These are phyloP conservation scores for Musca vetustissima DNA, from an alignment of 1,140 invertebrate genomes.

Conservation along the genomic window DNA sequence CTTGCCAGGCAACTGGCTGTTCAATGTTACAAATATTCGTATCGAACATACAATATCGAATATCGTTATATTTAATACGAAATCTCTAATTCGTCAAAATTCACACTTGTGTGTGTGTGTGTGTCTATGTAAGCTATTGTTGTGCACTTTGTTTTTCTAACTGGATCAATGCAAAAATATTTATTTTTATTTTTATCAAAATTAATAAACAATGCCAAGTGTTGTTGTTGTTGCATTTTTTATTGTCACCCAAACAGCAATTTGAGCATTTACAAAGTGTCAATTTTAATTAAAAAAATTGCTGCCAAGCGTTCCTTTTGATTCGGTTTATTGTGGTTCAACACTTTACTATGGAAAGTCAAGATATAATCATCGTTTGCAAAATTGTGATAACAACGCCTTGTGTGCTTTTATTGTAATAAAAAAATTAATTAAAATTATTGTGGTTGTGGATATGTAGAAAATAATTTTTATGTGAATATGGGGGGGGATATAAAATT, in stretches of 20 bases:
- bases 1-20: neutral
- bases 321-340: too few relatives aligned
- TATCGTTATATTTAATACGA: slow-evolving; percentile 4
- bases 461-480: too few relatives aligned
- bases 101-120: neutral
- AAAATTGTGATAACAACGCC: too few relatives aligned
- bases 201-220: slow-evolving; percentile 2
- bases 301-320: neutral
- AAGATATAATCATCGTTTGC: too few relatives aligned
- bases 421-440: too few relatives aligned
- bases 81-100: slow-evolving; percentile 20
- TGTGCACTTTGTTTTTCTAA: neutral
- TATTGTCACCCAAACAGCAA: neutral
- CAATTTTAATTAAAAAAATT: slow-evolving; percentile 7
- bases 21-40: neutral
- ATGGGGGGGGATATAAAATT: too few relatives aligned
- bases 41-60: neutral
- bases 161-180: slow-evolving; percentile 14
- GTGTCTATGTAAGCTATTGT: too few relatives aligned
- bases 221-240: neutral
- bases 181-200: slow-evolving; percentile 1
- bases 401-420: too few relatives aligned
- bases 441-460: too few relatives aligned
- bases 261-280: slow-evolving; percentile 6
- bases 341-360: too few relatives aligned